Evolutionary conservation across 2,113 vertebrate genomes (phyloP).

Genomic region (Xenus cinereus): DNA sequence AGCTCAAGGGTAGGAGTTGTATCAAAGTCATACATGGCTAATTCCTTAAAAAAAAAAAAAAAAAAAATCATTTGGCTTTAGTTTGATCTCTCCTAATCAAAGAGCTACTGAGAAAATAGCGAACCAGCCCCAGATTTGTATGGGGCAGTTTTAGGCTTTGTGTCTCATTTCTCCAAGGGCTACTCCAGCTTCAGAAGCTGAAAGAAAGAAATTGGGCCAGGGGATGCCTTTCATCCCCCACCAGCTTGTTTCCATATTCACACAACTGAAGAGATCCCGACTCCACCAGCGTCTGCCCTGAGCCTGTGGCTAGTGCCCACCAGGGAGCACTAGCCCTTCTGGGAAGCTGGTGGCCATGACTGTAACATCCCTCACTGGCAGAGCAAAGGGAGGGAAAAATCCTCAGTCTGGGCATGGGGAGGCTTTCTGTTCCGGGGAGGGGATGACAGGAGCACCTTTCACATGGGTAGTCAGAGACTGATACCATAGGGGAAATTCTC

Average conservation of each 20-base stretch:
- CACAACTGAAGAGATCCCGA: background rate
- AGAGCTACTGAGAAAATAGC: background rate
- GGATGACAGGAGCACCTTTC: background rate
- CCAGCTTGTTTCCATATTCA: background rate
- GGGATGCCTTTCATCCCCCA: background rate
- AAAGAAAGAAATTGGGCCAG: background rate
- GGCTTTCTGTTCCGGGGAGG: background rate
- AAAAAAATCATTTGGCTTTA: background rate
- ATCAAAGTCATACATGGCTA: background rate
- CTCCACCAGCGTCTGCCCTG: background rate
- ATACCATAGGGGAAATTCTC: background rate
- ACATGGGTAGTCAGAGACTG: background rate
- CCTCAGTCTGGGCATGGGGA: background rate
- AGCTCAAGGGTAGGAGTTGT: background rate
- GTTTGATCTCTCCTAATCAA: background rate
- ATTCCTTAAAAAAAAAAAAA: background rate
- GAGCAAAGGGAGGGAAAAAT: background rate
- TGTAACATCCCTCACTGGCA: background rate
- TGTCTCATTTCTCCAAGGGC: background rate
- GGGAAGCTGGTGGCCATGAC: background rate
- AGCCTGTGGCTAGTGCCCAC: background rate
- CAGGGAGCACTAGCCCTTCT: background rate
- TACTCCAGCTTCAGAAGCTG: background rate
- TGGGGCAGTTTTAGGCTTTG: background rate
- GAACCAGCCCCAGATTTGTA: background rate